Conservation (phyloP, 2,797 vertebrate species). For the Karalla daura region DNA sequence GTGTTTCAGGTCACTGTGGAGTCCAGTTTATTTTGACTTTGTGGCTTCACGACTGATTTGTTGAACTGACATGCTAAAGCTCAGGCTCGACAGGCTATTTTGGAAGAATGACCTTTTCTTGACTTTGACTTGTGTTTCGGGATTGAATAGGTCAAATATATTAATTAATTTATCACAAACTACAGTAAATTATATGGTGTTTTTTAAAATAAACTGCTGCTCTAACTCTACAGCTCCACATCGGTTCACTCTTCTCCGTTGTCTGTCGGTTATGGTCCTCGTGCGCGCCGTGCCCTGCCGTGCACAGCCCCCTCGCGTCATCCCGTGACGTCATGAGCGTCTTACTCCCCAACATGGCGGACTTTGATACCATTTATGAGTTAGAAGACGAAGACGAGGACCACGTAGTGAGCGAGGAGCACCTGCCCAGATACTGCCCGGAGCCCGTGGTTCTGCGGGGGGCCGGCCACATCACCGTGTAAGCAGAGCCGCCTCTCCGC, state of each 20-base stretch:
- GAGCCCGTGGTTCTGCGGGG: conserved; percentile 96
- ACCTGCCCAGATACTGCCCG: conserved; percentile 89
- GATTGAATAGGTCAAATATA: no score
- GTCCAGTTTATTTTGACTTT: neutral
- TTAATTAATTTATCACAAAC: no score
- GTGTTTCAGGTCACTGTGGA: no score
- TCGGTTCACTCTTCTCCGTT: no score
- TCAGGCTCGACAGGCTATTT: conserved; percentile 4
- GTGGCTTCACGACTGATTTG: neutral
- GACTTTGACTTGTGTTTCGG: conserved; percentile 15
- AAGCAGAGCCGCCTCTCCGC: conserved; percentile 78
- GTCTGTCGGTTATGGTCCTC: no score
- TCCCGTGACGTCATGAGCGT: conserved; percentile 95
- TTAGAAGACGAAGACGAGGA: conserved; percentile 93
- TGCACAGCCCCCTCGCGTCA: conserved; percentile 47
- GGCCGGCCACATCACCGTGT: conserved; percentile 98
- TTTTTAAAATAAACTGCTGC: no score
- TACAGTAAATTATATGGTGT: no score
- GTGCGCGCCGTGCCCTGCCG: conserved; percentile 14
- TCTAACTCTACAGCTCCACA: rapidly evolving
- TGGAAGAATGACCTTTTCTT: neutral
- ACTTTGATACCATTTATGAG: conserved; percentile 99
- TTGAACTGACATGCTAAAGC: conserved; percentile 7
- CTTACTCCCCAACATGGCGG: conserved; percentile 96
- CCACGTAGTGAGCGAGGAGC: conserved; percentile 91